Base-by-base conservation (phyloP, 1,140 invertebrate genomes). In the Trachymyrmex cornetzi region DNA sequence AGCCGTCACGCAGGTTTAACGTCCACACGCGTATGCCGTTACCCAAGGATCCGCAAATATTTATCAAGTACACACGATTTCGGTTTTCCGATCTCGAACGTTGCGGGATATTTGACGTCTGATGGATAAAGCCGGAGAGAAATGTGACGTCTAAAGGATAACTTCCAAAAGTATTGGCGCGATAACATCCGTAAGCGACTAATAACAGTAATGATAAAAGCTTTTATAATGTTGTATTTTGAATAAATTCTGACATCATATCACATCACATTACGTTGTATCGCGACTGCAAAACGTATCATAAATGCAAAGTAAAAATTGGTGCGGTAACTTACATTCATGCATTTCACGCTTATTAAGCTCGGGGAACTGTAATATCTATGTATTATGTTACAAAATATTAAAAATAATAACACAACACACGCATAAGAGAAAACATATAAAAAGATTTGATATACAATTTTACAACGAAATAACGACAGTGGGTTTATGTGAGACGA, bases 11-110 rank as follows among this genome's bases (percentile, higher is more conserved):
- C 66, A 81, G 79, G 79, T 66, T 81, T 81, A 71, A 81, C 64
- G 79, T 71, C 22, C 50, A 50, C 63, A 22, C 63, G 34, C 79
- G n/a, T 22, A 69, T 30, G 50, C 67, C 67, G 80, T 82, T 74
- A 74, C 55, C 55, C 79, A 22, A 61, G 55, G 55, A 71, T 84
- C 67, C 80, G 80, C 80, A 84, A 84, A 84, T 84, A 84, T 84
- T 84, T 84, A 84, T 84, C 80, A 74, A 80, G 80, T 74, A 84
- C 80, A 84, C 80, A 75, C 38, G 69, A 84, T 84, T 84, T 84
- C 80, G 80, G 55, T 74, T 84, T 84, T 84, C 69, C 80, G 69
- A 61, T 84, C 69, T 48, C 19, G 55, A 84, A 24, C 69, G 55
- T 75, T 61, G 24, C 69, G 69, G 24, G 34, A 44, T 71, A 81